A percentile compares a stretch with the other conserved stretches of the same genome.
Evolutionary conservation across 2,888 invertebrate genomes (phyloP).

Genomic region (Eutolmus rufibarbis): DNA sequence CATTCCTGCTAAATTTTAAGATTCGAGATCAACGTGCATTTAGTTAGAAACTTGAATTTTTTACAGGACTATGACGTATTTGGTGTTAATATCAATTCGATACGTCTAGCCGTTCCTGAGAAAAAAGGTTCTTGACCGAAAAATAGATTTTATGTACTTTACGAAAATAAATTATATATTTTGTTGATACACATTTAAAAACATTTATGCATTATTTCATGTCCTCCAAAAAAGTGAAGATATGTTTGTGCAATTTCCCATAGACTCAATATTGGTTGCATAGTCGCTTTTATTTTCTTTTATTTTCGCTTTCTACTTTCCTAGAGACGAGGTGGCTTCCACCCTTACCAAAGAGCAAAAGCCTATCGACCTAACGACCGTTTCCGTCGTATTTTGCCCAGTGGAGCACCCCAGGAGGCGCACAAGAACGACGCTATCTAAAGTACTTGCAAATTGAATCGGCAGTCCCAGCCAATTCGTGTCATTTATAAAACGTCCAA

Average conservation of each 20-base stretch:
- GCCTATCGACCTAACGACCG: conserved; percentile 2
- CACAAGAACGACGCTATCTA: conserved; percentile 3
- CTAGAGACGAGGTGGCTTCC: not conserved
- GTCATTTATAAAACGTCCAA: conserved; percentile 33
- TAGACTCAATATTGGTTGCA: not conserved
- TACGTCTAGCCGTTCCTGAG: too few species aligned
- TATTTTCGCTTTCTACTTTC: not conserved
- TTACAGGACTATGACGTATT: too few species aligned
- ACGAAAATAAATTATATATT: too few species aligned
- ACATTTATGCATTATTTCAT: too few species aligned
- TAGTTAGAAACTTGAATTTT: too few species aligned
- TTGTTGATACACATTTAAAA: too few species aligned
- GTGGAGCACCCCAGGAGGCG: not conserved
- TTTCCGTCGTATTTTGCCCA: not conserved
- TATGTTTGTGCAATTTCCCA: not conserved
- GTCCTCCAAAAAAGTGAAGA: too few species aligned
- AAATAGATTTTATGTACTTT: too few species aligned
- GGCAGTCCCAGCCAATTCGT: conserved; percentile 37
- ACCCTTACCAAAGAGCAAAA: not conserved
- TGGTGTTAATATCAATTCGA: too few species aligned
- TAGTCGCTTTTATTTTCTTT: not conserved
- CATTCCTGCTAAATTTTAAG: too few species aligned
- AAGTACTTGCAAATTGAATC: conserved; percentile 40
- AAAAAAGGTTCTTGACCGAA: too few species aligned
- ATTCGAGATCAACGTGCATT: too few species aligned